Conservation (phyloP, 2,113 vertebrate genomes). For the Lophura nycthemera region DNA sequence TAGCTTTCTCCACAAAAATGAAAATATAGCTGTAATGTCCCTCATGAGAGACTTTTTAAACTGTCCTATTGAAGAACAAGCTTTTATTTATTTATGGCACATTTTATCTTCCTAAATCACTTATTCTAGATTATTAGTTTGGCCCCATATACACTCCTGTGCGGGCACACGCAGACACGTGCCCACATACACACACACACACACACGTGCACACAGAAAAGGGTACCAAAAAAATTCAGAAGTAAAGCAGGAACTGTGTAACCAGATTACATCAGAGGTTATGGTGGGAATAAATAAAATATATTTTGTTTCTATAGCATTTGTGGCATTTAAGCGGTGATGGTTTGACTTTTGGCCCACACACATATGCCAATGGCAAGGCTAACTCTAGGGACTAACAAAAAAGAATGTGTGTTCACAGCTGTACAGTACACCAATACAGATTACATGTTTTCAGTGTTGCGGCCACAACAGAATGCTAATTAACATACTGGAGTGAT, state of each 20-base stretch:
- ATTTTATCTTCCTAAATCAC: slow-evolving; percentile 41
- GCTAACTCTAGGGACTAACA: slow-evolving; percentile 85
- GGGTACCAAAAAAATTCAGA: slow-evolving; percentile 33
- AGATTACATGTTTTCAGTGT: slow-evolving; percentile 89
- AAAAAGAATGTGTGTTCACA: slow-evolving; percentile 87
- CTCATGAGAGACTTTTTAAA: not conserved
- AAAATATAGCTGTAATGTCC: not conserved
- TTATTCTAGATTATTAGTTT: slow-evolving; percentile 27
- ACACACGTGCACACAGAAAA: not conserved
- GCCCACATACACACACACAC: not conserved
- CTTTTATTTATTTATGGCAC: slow-evolving; percentile 50
- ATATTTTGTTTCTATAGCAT: slow-evolving; percentile 66
- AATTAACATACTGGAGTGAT: slow-evolving; percentile 89
- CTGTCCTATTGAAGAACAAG: slow-evolving; percentile 1
- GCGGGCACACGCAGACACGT: not conserved
- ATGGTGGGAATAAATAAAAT: slow-evolving; percentile 69
- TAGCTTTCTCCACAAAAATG: not conserved
- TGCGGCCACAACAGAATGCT: slow-evolving; percentile 88
- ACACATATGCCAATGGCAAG: slow-evolving; percentile 85
- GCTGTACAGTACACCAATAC: slow-evolving; percentile 88
- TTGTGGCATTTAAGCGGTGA: slow-evolving; percentile 74
- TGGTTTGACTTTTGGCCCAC: slow-evolving; percentile 85
- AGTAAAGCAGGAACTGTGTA: slow-evolving; percentile 54
- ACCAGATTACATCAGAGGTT: slow-evolving; percentile 75
- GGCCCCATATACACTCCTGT: not conserved